Evolutionary conservation across 2,888 invertebrate species (phyloP).

Genomic region (Crioceris asparagi): DNA sequence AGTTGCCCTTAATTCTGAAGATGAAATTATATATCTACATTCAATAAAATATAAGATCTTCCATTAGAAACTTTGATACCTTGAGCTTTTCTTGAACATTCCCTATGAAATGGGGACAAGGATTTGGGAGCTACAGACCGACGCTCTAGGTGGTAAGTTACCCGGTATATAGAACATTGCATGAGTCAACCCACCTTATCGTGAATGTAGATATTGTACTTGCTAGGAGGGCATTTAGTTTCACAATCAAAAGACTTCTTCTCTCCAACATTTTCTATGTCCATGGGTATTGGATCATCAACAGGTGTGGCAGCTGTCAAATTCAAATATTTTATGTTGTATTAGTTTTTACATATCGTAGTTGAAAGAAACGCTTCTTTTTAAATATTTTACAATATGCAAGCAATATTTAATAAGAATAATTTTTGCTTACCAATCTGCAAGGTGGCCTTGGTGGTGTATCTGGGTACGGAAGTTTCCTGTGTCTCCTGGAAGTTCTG

Average conservation of each 20-base stretch:
- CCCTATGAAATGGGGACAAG: too few species aligned
- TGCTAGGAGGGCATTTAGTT: slow-evolving; percentile 21
- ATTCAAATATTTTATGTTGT: too few species aligned
- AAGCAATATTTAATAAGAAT: slow-evolving; percentile 3
- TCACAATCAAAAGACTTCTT: slow-evolving; percentile 22
- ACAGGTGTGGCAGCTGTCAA: slow-evolving; percentile 22
- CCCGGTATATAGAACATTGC: too few species aligned
- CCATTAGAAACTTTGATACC: too few species aligned
- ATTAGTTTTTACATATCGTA: too few species aligned
- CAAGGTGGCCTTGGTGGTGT: slow-evolving; percentile 27
- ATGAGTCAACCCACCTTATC: slow-evolving; percentile 23
- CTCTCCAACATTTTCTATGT: slow-evolving; percentile 18
- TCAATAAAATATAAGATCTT: too few species aligned
- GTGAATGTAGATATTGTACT: slow-evolving; percentile 24
- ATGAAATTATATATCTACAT: too few species aligned
- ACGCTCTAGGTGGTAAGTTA: too few species aligned
- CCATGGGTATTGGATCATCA: slow-evolving; percentile 24
- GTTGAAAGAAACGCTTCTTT: neutral
- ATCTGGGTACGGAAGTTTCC: slow-evolving; percentile 20
- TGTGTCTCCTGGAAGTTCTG: slow-evolving; percentile 26
- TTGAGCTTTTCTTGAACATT: too few species aligned
- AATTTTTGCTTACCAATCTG: slow-evolving; percentile 27
- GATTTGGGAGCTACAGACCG: too few species aligned
- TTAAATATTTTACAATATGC: too few species aligned
- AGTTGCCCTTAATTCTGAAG: too few species aligned